A percentile compares a stretch with the other conserved stretches of the same genome.
phyloP scores from a whole-genome alignment of 2,888 invertebrate genomes.

The Eumerus sabulonum region DNA sequence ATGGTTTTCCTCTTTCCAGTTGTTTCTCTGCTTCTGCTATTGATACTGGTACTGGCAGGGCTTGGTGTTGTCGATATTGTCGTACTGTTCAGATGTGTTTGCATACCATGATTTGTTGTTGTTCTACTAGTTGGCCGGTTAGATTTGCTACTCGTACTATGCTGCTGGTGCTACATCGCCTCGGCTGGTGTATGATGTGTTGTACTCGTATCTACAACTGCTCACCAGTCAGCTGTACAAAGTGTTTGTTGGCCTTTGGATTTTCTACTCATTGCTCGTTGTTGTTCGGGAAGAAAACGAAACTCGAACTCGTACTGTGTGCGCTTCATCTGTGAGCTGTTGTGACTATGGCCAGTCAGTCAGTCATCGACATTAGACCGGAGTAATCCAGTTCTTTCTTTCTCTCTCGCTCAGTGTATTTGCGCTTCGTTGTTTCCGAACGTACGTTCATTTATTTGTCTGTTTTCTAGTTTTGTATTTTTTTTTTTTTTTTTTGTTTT shows the following conservation, averaged over 20 bases:
- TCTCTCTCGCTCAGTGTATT: conserved; percentile 38
- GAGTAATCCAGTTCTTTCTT: conserved; percentile 71
- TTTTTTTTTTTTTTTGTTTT: no score
- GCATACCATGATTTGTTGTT: conserved; percentile 48
- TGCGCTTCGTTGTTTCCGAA: not conserved
- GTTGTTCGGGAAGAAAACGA: conserved; percentile 13
- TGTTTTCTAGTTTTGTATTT: no score
- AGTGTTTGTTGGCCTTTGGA: conserved; percentile 61
- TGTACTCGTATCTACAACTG: conserved; percentile 55
- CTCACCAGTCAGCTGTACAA: conserved; percentile 54
- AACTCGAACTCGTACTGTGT: conserved; percentile 52
- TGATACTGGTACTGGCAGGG: no score
- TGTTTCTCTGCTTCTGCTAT: conserved; percentile 6
- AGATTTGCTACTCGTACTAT: not conserved
- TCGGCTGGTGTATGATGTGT: conserved; percentile 47
- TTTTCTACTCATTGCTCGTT: conserved; percentile 42
- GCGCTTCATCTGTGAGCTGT: conserved; percentile 63
- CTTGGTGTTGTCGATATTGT: not conserved
- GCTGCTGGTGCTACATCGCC: conserved; percentile 12
- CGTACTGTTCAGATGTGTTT: not conserved
- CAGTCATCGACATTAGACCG: conserved; percentile 74
- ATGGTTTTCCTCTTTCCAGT: conserved; percentile 59
- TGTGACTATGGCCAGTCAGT: conserved; percentile 71
- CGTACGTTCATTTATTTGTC: no score
- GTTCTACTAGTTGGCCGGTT: conserved; percentile 44